Evolutionary conservation across 2,888 invertebrate species (phyloP), one percentile per base, ranked within the genome.

Genomic region (Lasius fuliginosus): DNA sequence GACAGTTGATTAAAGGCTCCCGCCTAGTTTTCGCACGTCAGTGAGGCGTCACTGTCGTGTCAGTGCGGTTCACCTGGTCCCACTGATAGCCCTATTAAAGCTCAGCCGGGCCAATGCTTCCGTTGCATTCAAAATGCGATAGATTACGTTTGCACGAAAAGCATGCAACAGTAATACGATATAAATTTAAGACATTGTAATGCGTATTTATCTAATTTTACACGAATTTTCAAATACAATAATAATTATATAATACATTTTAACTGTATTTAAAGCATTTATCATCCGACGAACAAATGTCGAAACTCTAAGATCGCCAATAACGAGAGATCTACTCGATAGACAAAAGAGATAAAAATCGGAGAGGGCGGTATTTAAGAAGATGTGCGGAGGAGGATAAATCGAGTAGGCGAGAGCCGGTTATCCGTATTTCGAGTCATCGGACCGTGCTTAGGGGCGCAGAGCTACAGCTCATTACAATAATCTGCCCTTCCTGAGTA

Each of bases 391-490:
- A 49, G 58, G 85, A 73, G 76, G 84, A 83, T 53, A 88, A 90
- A 88, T 88, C 82, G 86, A 77, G 82, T 71, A 84, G 86, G 84
- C 85, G 88, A 85, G 86, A 88, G 89, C 87, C 87, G 90, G 91
- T 93, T 93, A 92, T 93, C 92, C 92, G 92, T 93, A 93, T 93
- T 93, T 93, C 92, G 93, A 93, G 86, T 92, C 92, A 91, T 90
- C 93, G 92, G 91, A 91, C 93, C 93, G 92, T 90, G 90, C 83
- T 42, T 30, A 81, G 90, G 92, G 92, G 92, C 92, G 91, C 93
- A 89, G 23, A 23, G 92, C 90, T 85, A 86, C 90, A 92, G 92
- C 91, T 93, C 93, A 93, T 93, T 93, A 93, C 92, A 91, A 92
- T 93, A 93, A 93, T 93, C 93, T 92, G 91, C 93, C 92, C 93